Evolutionary conservation across 1,140 invertebrate genomes (phyloP).

Genomic region (Hetaerina americana): DNA sequence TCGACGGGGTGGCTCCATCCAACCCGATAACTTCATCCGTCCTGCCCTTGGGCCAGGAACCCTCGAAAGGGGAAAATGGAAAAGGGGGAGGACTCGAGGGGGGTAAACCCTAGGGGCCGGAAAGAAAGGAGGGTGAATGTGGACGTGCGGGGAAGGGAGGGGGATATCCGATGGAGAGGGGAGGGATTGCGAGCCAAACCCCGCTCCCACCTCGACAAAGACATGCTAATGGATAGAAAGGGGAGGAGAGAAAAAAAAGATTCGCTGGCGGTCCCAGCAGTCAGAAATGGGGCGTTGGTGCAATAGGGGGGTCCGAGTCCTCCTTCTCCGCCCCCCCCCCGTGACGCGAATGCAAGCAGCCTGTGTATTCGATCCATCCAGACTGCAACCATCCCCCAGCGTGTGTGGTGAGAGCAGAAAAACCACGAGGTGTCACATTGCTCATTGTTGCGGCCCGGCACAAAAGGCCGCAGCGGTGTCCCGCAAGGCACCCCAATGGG

Average conservation of each 20-base stretch:
- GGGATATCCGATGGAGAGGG: not conserved
- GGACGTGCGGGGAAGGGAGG: not conserved
- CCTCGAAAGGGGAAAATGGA: no score
- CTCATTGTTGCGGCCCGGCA: not conserved
- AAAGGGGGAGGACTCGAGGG: not conserved
- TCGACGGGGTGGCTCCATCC: no score
- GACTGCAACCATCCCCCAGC: no score
- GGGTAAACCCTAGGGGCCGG: no score
- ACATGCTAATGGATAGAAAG: not conserved
- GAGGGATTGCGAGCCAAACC: not conserved
- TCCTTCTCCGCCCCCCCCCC: not conserved
- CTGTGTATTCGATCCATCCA: not conserved
- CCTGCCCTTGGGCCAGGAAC: no score
- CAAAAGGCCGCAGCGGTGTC: not conserved
- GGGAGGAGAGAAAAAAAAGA: no score
- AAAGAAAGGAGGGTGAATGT: no score
- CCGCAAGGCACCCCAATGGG: no score
- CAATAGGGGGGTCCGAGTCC: not conserved
- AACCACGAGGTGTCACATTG: not conserved
- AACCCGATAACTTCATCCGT: no score
- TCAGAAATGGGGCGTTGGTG: not conserved
- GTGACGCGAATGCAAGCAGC: not conserved
- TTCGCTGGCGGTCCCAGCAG: not conserved
- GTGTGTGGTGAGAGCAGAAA: not conserved
- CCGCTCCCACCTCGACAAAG: not conserved